Evolutionary conservation across 1,140 invertebrate genomes (phyloP), one percentile per base, ranked within the genome.

Genomic region (Achroia grisella): DNA sequence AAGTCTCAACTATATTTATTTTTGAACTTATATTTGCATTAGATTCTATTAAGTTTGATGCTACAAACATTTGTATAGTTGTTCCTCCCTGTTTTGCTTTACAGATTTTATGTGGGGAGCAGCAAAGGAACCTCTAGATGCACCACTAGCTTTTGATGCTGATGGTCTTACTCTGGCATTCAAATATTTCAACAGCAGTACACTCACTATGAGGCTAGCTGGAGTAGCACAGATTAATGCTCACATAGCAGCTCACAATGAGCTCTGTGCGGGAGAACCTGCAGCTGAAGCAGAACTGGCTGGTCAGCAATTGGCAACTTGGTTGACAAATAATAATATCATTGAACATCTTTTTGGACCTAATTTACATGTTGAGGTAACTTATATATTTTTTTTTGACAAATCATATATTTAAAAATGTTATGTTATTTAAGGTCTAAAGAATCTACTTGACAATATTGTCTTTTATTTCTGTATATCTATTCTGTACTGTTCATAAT

Each of bases 271-370:
- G 34, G 95, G 93, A 44, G 95, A 97, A 69, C 92, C 93, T 1
- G 89, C 95, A 1, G 89, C 93, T 4, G 94, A 96, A 74, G 91
- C 93, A 1, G 95, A 97, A 64, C 87, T 92, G 30, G 90, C 96
- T 40, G 95, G 95, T 0, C 92, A 94, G 48, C 90, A 92, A 47
- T 88, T 98, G 39, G 94, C 94, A 0, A 89, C 93, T 45, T 98
- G 96, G 96, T 80, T 98, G 4, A 92, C 95, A 0, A 91, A 93
- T 36, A 95, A 97, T 74, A 94, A 96, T 71, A 96, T 98, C 39
- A 94, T 98, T 57, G 93, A 96, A 63, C 95, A 98, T 71, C 92
- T 98, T 30, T 98, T 98, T 88, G 96, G 96, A 29, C 97, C 96
- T 34, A 98, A 98, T 89, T 87, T 98, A 42, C 97, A 98, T 86